Conservation (phyloP, 2,888 invertebrate species). For the Penaeus monodon region DNA sequence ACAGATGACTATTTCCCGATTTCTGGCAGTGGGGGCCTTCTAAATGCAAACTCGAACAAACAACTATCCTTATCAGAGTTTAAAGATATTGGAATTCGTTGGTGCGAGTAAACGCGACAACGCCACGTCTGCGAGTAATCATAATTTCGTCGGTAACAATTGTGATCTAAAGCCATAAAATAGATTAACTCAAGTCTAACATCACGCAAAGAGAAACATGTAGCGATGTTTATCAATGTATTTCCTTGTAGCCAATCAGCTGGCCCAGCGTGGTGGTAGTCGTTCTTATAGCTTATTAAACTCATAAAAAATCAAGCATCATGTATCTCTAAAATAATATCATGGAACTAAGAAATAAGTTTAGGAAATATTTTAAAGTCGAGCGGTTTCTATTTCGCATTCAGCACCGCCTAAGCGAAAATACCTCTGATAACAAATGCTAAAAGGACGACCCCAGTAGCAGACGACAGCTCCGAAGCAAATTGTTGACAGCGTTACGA, state of each 20-base stretch:
- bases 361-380: neutral
- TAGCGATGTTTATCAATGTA: neutral
- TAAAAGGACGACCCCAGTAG: neutral
- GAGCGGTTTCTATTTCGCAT: neutral
- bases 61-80: too few relatives aligned
- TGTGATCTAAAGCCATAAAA: too few relatives aligned
- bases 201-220: too few relatives aligned
- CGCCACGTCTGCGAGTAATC: too few relatives aligned
- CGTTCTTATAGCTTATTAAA: neutral
- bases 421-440: neutral
- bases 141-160: too few relatives aligned
- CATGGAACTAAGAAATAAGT: neutral
- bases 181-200: too few relatives aligned
- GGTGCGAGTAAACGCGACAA: too few relatives aligned
- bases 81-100: too few relatives aligned
- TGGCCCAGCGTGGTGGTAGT: constrained; percentile 11
- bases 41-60: too few relatives aligned
- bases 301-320: neutral
- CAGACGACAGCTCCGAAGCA: constrained; percentile 28
- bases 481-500: constrained; percentile 38
- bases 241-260: constrained; percentile 10
- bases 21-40: too few relatives aligned
- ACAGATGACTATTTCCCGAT: too few relatives aligned
- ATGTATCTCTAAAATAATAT: neutral
- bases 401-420: neutral